Evolutionary conservation across 2,888 invertebrate species (phyloP).

Genomic region (Aricia artaxerxes): DNA sequence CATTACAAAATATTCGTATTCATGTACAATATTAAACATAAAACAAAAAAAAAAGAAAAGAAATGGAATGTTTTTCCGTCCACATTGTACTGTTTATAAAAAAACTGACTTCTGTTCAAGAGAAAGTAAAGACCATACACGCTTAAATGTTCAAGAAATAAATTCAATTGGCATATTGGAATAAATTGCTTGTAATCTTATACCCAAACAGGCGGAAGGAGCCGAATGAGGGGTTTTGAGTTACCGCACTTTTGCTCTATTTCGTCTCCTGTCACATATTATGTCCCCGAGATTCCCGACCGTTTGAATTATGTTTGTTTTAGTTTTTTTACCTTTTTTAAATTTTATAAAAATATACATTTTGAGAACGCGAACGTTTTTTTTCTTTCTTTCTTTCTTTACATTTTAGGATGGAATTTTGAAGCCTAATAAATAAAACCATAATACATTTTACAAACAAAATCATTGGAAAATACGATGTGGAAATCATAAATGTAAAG

Average conservation of each 20-base stretch:
- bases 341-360: background rate
- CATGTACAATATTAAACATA: too few species aligned
- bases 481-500: background rate
- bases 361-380: too few species aligned
- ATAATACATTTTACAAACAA: background rate
- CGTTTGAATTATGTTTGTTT: constrained; percentile 46
- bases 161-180: constrained; percentile 76
- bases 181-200: constrained; percentile 80
- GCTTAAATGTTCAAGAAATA: constrained; percentile 59
- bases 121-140: constrained; percentile 57
- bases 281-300: constrained; percentile 56
- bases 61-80: background rate
- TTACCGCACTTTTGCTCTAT: constrained; percentile 64
- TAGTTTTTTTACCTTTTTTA: background rate
- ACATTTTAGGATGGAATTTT: too few species aligned
- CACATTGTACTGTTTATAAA: constrained; percentile 34
- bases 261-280: constrained; percentile 53
- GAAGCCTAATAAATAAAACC: too few species aligned
- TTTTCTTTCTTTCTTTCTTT: too few species aligned
- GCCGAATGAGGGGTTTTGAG: constrained; percentile 76
- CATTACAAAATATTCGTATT: too few species aligned
- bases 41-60: background rate
- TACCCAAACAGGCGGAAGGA: constrained; percentile 77
- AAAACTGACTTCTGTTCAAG: constrained; percentile 44
- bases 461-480: background rate